Base-by-base conservation (phyloP, 2,888 invertebrate species). In the Orthosia gracilis region DNA sequence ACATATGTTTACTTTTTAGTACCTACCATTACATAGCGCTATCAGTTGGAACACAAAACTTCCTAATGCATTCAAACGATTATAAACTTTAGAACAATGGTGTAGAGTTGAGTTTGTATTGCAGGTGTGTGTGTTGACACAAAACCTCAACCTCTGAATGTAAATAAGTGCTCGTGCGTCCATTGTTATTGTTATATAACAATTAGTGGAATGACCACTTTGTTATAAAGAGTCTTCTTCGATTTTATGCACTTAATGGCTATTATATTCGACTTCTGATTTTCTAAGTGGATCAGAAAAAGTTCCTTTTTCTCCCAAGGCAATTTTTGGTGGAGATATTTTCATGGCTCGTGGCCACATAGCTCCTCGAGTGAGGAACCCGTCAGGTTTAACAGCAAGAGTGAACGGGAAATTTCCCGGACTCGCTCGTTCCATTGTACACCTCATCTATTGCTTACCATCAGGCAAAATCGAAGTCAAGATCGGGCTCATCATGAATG, bases 21-120 rank as follows among this genome's bases (percentile, higher is more conserved):
- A 80, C 78, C 64, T 75, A 80, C 78, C 62, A 78, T 69, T 26
- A 82, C 21, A 65, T 54, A 59, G 63, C 69, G 17, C 83, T 80
- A 85, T 85, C 77, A 62, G 87, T 94, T 84, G 94, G 87, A 94
- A 94, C 94, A 90, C 93, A 90, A 93, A 90, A 94, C 94, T 88
- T 80, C 73, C n/a, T 40, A 31, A 31, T 18, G 59, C 2, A 12
- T 23, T 61, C 68, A 65, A 61, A 70, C 65, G 55, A 89, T 82
- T 85, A 84, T 80, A 73, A 82, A 86, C 90, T 83, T 78, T 89
- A 90, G 62, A 0, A 23, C 54, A 9, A 26, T 2, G 18, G 0
- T 0, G 77, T 89, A 91, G 82, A 76, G 85, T 72, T 68, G 13
- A 17, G 64, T 81, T 54, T 76, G 78, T n/a, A 63, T 11, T 69